Evolutionary conservation across 2,113 vertebrate species (phyloP).

Genomic region (Zosterops borbonicus): DNA sequence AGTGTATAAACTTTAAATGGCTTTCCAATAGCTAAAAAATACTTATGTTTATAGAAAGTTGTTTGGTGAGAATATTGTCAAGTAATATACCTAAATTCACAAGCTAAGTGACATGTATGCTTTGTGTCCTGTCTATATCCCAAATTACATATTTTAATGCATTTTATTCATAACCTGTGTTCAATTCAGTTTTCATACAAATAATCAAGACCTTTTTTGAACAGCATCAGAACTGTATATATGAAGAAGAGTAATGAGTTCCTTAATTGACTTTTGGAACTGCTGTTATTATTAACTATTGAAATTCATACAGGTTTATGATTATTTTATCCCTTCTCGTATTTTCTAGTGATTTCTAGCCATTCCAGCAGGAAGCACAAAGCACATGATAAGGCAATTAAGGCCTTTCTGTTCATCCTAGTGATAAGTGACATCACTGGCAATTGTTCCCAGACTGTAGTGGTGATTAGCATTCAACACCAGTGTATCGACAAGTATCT

Average conservation of each 20-base stretch:
- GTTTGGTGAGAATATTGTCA: background rate
- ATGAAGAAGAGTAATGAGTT: background rate
- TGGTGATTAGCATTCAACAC: constrained; percentile 63
- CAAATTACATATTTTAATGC: background rate
- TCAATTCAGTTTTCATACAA: constrained; percentile 25
- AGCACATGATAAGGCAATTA: constrained; percentile 16
- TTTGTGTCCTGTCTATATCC: background rate
- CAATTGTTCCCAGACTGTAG: constrained; percentile 44
- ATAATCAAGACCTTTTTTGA: constrained; percentile 2
- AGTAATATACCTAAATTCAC: background rate
- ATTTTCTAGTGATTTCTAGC: constrained; percentile 25
- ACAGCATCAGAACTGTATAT: background rate
- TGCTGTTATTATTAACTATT: background rate
- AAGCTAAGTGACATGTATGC: background rate
- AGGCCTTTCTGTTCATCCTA: constrained; percentile 32
- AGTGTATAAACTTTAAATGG: background rate
- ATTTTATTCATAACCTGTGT: constrained; percentile 11
- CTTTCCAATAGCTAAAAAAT: background rate
- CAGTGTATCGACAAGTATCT: constrained; percentile 45
- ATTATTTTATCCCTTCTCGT: background rate
- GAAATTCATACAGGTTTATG: background rate
- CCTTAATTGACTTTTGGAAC: background rate
- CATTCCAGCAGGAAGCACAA: background rate
- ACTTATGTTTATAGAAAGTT: background rate
- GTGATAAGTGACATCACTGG: constrained; percentile 29